These are phyloP conservation scores for Amaurobius ferox DNA, from an alignment of 2,888 invertebrate genomes.

Conservation along the genomic window DNA sequence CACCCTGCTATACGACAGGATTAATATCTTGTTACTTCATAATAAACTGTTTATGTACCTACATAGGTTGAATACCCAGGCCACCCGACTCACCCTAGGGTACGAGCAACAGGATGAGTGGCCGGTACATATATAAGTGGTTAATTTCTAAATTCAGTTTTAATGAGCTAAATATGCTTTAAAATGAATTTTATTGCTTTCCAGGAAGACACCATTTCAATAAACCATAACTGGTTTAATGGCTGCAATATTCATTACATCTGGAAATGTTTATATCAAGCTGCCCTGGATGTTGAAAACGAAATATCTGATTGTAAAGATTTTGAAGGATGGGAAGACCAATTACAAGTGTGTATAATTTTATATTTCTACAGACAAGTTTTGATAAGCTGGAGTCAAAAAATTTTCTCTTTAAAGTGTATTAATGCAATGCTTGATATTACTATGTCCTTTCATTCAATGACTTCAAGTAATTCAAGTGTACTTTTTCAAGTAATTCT, in stretches of 20 bases:
- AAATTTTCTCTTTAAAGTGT: not conserved
- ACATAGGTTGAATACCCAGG: too few species aligned
- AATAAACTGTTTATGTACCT: too few species aligned
- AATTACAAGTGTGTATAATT: constrained; percentile 83
- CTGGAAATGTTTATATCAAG: constrained; percentile 84
- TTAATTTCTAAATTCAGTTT: too few species aligned
- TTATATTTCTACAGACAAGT: not conserved
- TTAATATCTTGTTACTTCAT: too few species aligned
- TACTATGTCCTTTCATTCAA: too few species aligned
- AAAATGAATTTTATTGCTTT: constrained; percentile 67
- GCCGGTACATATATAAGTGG: too few species aligned
- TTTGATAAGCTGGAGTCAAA: not conserved
- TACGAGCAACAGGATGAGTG: too few species aligned
- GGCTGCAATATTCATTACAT: constrained; percentile 87
- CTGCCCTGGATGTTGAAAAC: constrained; percentile 83
- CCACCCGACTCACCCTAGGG: too few species aligned
- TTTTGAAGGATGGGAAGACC: constrained; percentile 85
- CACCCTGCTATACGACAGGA: too few species aligned
- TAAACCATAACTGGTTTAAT: constrained; percentile 99
- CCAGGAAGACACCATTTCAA: constrained; percentile 92
- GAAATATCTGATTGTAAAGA: constrained; percentile 88
- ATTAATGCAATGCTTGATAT: too few species aligned
- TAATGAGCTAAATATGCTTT: constrained; percentile 31
- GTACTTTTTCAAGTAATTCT: too few species aligned
- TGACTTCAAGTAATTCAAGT: too few species aligned